Base-by-base conservation (phyloP, 2,113 vertebrate genomes). In the Dinomys branickii region DNA sequence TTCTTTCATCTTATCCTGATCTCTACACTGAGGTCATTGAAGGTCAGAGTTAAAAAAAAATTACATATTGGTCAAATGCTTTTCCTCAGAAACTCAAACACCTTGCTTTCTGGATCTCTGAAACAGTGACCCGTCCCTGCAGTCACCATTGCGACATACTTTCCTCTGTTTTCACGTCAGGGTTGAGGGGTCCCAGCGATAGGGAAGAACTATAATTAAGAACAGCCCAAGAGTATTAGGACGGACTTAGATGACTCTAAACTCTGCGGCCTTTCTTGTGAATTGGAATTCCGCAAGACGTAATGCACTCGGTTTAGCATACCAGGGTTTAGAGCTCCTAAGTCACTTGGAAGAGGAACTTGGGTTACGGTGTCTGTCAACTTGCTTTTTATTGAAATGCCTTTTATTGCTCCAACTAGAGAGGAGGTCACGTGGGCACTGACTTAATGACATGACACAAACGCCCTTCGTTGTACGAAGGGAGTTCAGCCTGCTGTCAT, bases 131-230 rank as follows among this genome's bases (percentile, higher is more conserved):
- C n/a, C 10, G 1, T n/a, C 38, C 38, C 77, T 47, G 54, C 5
- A 22, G 35, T 84, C 84, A 93, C 78, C 88, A 86, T 90, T 85
- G 83, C 56, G 85, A 84, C 80, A 63, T 80, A 93, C 75, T 52
- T 47, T 87, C 93, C 93, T 91, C 80, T 54, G 24, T 91, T 94
- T 93, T 89, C 90, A 69, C 89, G 41, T 81, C 63, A 59, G 17
- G 81, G 85, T 89, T 91, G 71, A 56, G 90, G 87, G 82, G 69
- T 73, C 87, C 80, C 58, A 63, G 30, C 67, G 94, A 67, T 44
- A 82, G 52, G 38, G 65, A 93, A 52, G 83, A 86, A 44, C 83
- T 87, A 59, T 94, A 93, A 93, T 93, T 90, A 97, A 97, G 80
- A 95, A 85, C 41, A 84, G 63, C 52, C 26, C 0, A 4, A 56